Evolutionary conservation across 1,140 invertebrate species (phyloP).

Genomic region (Panulirus ornatus): DNA sequence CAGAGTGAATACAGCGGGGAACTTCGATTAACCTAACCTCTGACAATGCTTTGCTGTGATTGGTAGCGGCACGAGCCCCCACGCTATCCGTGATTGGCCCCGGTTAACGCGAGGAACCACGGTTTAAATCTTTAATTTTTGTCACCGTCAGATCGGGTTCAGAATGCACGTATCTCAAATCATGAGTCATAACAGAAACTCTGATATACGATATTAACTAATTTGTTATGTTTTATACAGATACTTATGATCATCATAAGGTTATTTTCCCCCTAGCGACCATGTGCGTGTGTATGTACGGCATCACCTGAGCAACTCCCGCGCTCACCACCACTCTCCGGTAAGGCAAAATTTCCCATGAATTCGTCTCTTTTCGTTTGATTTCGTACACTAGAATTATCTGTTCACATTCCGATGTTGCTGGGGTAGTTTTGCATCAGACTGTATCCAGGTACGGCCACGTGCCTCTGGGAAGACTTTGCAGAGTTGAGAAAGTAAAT

Average conservation of each 20-base stretch:
- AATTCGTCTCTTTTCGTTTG: constrained; percentile 43
- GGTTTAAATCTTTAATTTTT: neutral
- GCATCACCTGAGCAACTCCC: constrained; percentile 64
- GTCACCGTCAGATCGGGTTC: no score
- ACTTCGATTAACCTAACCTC: neutral
- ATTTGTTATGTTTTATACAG: no score
- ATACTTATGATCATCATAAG: no score
- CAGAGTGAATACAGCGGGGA: neutral
- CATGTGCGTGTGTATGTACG: neutral
- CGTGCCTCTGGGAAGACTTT: neutral
- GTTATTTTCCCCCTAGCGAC: neutral
- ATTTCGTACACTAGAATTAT: constrained; percentile 31
- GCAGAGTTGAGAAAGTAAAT: neutral
- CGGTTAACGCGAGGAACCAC: neutral
- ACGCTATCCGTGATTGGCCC: neutral
- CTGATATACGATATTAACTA: no score
- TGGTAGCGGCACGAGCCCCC: neutral
- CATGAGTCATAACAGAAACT: no score
- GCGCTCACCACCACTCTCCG: constrained; percentile 19
- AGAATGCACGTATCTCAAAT: no score
- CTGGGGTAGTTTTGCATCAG: neutral
- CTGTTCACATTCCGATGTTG: constrained; percentile 12
- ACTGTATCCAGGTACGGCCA: neutral
- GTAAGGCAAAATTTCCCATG: constrained; percentile 31
- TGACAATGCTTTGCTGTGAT: neutral